A percentile compares a stretch with the other conserved stretches of the same genome.
phyloP scores from a whole-genome alignment of 2,888 invertebrate genomes.

The Macrosoma leucophasiata region DNA sequence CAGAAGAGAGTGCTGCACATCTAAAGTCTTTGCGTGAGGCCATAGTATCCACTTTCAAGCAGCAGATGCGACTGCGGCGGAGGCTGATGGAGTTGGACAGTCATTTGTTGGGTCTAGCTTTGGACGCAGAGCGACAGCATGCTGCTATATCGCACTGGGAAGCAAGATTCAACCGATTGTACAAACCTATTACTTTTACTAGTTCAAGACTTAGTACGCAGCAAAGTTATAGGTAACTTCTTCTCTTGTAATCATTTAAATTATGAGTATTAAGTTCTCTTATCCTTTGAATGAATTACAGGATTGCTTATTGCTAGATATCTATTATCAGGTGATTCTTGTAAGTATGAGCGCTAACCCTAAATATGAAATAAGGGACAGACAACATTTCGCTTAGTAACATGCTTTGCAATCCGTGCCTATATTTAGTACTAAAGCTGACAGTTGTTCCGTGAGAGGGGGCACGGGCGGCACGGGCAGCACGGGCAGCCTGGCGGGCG shows the following conservation, averaged over 20 bases:
- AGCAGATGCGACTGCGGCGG: constrained; percentile 92
- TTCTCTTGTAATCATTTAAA: no score
- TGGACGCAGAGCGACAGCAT: constrained; percentile 92
- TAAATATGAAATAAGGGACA: no score
- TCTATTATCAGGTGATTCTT: no score
- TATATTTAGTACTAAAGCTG: not conserved
- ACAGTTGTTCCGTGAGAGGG: constrained; percentile 16
- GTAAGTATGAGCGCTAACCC: no score
- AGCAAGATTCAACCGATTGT: constrained; percentile 85
- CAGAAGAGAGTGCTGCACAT: constrained; percentile 58
- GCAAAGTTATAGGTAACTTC: constrained; percentile 76
- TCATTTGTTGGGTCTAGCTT: constrained; percentile 87
- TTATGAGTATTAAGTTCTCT: no score
- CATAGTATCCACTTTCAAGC: constrained; percentile 91
- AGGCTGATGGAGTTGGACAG: constrained; percentile 94
- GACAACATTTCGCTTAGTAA: no score
- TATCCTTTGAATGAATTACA: no score
- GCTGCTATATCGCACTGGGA: constrained; percentile 94
- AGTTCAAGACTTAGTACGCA: constrained; percentile 77
- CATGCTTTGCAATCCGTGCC: no score
- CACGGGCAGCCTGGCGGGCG: constrained; percentile 46
- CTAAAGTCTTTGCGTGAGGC: constrained; percentile 85
- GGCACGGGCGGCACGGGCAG: constrained; percentile 38
- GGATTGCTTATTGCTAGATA: no score
- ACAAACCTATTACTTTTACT: constrained; percentile 76